phyloP scores from a whole-genome alignment of 2,113 vertebrate genomes.

The Anser brachyrhynchus region DNA sequence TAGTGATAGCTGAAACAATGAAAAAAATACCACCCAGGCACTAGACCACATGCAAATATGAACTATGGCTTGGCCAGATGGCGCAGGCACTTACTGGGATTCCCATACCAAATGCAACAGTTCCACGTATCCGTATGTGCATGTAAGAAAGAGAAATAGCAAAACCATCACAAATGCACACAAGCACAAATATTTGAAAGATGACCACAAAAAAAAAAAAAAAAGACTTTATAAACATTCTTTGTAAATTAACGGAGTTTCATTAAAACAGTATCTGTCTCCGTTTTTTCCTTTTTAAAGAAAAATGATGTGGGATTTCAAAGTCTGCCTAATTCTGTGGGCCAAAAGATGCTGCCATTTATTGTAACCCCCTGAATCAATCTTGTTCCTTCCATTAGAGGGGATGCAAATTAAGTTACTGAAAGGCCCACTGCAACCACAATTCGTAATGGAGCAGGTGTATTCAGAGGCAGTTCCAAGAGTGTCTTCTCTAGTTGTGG shows the following conservation, averaged over 20 bases:
- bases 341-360: neutral
- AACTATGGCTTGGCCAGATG: neutral
- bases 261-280: neutral
- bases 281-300: neutral
- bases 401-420: neutral
- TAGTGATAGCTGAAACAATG: conserved; percentile 10
- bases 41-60: neutral
- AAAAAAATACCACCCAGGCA: conserved; percentile 41
- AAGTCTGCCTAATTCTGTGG: neutral
- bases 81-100: neutral
- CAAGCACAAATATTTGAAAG: neutral
- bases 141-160: neutral
- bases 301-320: neutral
- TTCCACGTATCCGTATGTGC: neutral
- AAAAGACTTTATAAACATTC: neutral
- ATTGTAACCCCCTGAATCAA: neutral
- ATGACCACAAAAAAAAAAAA: neutral
- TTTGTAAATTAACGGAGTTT: neutral
- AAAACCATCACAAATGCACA: neutral
- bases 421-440: neutral
- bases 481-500: neutral
- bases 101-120: neutral
- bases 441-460: neutral
- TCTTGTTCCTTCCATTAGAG: neutral
- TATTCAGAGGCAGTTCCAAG: neutral